These are phyloP conservation scores for Eugnorisma glareosa DNA, from an alignment of 2,888 invertebrate genomes.

Conservation along the genomic window DNA sequence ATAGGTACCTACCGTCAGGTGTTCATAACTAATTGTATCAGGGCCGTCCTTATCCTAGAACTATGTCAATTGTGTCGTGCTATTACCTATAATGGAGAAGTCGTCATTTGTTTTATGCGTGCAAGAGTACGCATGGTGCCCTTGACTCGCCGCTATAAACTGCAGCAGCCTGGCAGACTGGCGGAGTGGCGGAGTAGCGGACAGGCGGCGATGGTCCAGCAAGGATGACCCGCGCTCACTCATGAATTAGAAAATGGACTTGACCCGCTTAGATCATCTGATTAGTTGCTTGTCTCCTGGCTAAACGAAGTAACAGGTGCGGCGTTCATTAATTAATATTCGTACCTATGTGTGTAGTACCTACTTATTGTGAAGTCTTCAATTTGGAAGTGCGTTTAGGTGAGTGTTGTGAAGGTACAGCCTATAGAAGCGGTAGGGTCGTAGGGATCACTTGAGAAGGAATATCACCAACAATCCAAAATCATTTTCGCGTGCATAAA, in stretches of 20 bases:
- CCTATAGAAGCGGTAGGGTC: not conserved
- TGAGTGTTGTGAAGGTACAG: not conserved
- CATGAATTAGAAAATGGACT: slow-evolving; percentile 44
- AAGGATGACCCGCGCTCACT: slow-evolving; percentile 38
- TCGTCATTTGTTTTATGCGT: slow-evolving; percentile 14
- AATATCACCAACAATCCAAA: not conserved
- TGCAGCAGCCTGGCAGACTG: not conserved
- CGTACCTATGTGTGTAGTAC: not conserved
- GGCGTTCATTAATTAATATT: not conserved
- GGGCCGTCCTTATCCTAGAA: slow-evolving; percentile 37
- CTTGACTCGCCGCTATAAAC: slow-evolving; percentile 50
- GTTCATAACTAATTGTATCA: slow-evolving; percentile 5
- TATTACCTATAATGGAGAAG: slow-evolving; percentile 17
- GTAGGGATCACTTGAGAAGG: not conserved
- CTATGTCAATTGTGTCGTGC: slow-evolving; percentile 11
- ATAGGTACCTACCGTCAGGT: too few species aligned
- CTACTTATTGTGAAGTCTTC: not conserved
- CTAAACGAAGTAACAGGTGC: slow-evolving; percentile 30
- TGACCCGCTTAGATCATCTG: slow-evolving; percentile 56
- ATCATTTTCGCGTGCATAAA: too few species aligned
- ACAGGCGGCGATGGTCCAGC: slow-evolving; percentile 54
- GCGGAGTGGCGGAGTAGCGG: not conserved
- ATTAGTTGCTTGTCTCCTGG: slow-evolving; percentile 34
- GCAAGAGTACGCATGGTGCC: slow-evolving; percentile 7
- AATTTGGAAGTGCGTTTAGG: not conserved